These are phyloP conservation scores for Patella pellucida DNA, from an alignment of 2,888 invertebrate genomes.

Conservation along the genomic window DNA sequence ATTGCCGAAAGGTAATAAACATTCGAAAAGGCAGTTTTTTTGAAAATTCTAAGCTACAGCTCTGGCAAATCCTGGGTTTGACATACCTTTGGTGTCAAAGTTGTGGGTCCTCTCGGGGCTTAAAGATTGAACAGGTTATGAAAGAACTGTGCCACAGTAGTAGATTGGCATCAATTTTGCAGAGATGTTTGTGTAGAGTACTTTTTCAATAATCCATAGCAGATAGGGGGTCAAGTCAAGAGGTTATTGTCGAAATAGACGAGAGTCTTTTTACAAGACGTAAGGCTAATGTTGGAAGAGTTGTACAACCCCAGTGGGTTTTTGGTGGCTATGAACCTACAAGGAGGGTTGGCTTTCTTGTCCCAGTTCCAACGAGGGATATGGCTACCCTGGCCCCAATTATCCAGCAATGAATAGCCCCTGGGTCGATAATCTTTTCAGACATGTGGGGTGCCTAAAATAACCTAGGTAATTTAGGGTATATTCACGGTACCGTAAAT, in stretches of 20 bases:
- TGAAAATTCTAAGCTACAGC: background rate
- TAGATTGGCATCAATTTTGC: background rate
- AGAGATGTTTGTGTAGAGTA: background rate
- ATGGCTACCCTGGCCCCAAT: too few species aligned
- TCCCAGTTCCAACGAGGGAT: too few species aligned
- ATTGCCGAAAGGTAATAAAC: background rate
- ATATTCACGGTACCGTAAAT: too few species aligned
- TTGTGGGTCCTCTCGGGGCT: background rate
- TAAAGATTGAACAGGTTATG: background rate
- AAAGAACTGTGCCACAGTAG: background rate
- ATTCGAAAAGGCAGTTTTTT: slow-evolving; percentile 1
- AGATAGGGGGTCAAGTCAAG: too few species aligned
- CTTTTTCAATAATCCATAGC: background rate
- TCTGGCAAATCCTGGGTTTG: background rate
- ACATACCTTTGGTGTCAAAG: background rate
- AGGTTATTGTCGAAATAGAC: background rate
- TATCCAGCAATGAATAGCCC: too few species aligned
- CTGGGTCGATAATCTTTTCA: too few species aligned
- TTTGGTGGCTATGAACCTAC: too few species aligned
- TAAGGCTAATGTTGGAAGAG: background rate
- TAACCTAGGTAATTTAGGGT: too few species aligned
- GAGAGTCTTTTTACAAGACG: background rate
- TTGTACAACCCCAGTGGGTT: background rate
- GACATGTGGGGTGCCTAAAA: too few species aligned
- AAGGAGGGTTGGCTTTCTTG: too few species aligned